Conservation (phyloP, 2,113 vertebrate genomes). For the Oncorhynchus clarkii region DNA sequence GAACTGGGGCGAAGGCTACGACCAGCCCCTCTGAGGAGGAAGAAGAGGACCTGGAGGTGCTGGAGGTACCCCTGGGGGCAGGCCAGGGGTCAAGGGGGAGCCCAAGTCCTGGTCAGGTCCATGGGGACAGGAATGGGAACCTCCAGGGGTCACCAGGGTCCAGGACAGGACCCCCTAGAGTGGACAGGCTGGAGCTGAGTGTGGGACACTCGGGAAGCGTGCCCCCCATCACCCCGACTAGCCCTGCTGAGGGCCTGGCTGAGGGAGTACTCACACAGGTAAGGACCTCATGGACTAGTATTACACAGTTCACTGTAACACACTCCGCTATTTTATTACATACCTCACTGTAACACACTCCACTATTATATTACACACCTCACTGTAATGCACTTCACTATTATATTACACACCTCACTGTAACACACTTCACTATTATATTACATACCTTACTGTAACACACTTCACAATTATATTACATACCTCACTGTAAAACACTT, state of each 20-base stretch:
- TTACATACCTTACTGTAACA: too few species aligned
- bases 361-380: too few species aligned
- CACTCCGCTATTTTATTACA: too few species aligned
- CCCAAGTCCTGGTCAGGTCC: conserved; percentile 34
- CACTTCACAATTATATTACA: too few species aligned
- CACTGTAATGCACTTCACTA: too few species aligned
- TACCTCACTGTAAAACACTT: too few species aligned
- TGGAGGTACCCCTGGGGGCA: conserved; percentile 81
- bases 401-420: too few species aligned
- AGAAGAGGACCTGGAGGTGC: conserved; percentile 84
- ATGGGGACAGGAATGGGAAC: conserved; percentile 32
- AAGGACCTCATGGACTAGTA: conserved; percentile 55
- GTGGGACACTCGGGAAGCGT: conserved; percentile 74
- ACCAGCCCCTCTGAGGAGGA: conserved; percentile 91
- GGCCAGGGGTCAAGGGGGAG: conserved; percentile 60
- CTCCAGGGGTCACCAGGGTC: conserved; percentile 53
- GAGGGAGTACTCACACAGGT: conserved; percentile 92
- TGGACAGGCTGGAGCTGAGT: conserved; percentile 83
- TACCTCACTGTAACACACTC: too few species aligned
- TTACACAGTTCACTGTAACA: neutral
- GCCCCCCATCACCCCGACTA: conserved; percentile 85
- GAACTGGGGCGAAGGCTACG: conserved; percentile 74
- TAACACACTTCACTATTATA: too few species aligned
- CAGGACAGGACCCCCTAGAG: conserved; percentile 49
- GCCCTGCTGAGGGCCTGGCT: conserved; percentile 89